Conservation (phyloP, 2,797 vertebrate genomes). For the Chiroxiphia lanceolata region DNA sequence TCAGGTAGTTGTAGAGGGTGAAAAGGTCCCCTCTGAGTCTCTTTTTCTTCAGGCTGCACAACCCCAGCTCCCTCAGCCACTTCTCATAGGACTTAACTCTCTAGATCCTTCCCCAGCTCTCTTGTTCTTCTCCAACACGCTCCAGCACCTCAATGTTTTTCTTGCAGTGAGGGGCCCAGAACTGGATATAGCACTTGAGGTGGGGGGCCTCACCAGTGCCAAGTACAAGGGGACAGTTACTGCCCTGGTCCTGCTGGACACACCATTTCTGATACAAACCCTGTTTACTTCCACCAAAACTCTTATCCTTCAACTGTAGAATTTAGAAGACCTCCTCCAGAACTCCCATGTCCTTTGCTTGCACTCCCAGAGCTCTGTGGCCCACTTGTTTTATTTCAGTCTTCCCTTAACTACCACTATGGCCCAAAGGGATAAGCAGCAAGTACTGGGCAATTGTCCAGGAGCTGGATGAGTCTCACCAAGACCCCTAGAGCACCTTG, state of each 20-base stretch:
- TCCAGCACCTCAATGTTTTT: not conserved
- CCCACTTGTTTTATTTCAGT: not conserved
- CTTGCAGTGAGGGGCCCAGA: not conserved
- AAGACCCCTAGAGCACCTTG: not conserved
- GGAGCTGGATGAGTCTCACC: not conserved
- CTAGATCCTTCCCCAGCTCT: not conserved
- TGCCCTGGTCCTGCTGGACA: not conserved
- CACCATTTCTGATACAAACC: not conserved
- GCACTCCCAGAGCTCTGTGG: not conserved
- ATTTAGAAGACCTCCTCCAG: not conserved
- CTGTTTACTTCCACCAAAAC: not conserved
- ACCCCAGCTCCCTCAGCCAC: not conserved
- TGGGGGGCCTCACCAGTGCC: not conserved
- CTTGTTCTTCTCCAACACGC: not conserved
- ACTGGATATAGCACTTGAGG: not conserved
- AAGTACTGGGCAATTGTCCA: not conserved
- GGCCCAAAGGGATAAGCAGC: not conserved
- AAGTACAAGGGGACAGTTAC: not conserved
- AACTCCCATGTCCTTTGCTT: not conserved
- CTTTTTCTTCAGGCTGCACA: too few relatives aligned
- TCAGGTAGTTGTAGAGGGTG: not conserved
- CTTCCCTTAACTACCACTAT: not conserved
- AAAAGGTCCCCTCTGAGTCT: too few relatives aligned
- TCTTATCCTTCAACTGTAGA: not conserved
- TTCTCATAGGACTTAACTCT: not conserved